phyloP scores from a whole-genome alignment of 2,113 vertebrate genomes.

The Labeo catla region DNA sequence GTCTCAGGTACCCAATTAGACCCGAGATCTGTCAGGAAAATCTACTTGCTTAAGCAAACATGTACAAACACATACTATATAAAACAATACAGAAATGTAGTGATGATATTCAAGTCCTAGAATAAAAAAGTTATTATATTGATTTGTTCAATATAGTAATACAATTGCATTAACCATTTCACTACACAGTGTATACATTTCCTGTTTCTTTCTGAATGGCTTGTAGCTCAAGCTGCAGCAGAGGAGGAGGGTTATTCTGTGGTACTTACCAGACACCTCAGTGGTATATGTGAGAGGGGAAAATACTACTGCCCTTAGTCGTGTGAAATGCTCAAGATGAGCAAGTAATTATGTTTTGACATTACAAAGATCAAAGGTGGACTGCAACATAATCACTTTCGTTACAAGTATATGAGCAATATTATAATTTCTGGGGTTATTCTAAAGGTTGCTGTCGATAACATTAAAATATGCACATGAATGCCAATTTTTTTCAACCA shows the following conservation, averaged over 20 bases:
- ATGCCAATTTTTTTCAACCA: neutral
- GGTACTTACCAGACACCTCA: constrained; percentile 33
- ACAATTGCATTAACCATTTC: neutral
- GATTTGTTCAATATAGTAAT: neutral
- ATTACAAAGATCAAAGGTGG: neutral
- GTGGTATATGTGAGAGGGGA: constrained; percentile 1
- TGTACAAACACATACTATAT: neutral
- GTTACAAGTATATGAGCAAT: neutral
- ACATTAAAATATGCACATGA: neutral
- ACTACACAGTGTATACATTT: neutral
- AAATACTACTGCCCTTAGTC: neutral
- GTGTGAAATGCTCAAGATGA: neutral
- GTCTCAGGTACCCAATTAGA: no score
- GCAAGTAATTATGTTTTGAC: constrained; percentile 19
- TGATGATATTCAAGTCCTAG: neutral
- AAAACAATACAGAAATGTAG: neutral
- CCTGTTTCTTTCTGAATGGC: neutral
- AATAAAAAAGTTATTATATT: neutral
- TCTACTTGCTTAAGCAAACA: no score
- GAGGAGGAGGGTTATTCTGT: constrained; percentile 27
- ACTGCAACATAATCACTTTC: constrained; percentile 4
- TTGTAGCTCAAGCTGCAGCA: neutral
- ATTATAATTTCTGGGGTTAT: constrained; percentile 12
- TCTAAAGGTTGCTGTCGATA: neutral
- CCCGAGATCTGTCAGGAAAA: no score